Evolutionary conservation across 1,140 invertebrate species (phyloP).

Genomic region (Sitobion miscanthi): DNA sequence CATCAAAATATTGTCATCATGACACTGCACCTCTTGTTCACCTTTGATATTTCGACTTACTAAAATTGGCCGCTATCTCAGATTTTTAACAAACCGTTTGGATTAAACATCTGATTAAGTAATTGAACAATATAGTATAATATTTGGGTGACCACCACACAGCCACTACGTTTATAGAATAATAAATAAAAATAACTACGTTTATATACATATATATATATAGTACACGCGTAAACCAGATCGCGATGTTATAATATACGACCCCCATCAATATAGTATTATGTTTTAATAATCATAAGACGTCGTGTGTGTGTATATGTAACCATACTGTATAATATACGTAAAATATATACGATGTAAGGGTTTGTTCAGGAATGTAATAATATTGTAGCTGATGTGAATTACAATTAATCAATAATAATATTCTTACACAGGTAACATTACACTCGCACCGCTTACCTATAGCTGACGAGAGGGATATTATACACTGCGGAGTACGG

Average conservation of each 20-base stretch:
- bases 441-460: background rate
- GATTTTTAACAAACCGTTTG: background rate
- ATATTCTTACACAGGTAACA: background rate
- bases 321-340: too few relatives aligned
- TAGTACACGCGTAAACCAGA: too few relatives aligned
- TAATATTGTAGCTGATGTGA: background rate
- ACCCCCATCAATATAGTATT: background rate
- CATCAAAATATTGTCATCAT: background rate
- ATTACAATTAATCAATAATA: constrained; percentile 10
- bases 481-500: background rate
- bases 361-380: background rate
- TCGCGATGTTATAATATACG: background rate
- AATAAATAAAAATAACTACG: too few relatives aligned
- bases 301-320: background rate
- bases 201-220: too few relatives aligned
- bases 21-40: background rate
- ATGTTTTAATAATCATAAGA: background rate
- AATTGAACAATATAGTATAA: too few relatives aligned
- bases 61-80: background rate
- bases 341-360: background rate
- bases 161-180: too few relatives aligned
- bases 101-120: background rate
- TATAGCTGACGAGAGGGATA: background rate
- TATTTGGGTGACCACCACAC: too few relatives aligned
- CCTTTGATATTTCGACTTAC: background rate